Conservation (phyloP, 2,888 invertebrate genomes). For the Sinohyriopsis cumingii region DNA sequence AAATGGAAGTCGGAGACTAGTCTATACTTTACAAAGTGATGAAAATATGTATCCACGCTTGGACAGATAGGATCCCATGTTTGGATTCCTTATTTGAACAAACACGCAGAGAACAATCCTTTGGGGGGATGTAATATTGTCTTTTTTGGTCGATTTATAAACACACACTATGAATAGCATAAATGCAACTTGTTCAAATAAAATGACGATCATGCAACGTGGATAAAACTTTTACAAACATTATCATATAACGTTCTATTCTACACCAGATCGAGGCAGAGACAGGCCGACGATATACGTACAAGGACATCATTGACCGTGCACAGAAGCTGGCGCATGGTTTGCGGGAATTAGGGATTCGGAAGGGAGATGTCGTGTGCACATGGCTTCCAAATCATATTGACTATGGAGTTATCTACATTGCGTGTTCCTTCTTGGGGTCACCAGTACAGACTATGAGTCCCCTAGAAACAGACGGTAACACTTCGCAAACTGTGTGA, state of each 20-base stretch:
- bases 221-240: neutral
- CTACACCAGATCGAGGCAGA: slow-evolving; percentile 20
- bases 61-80: too few species aligned
- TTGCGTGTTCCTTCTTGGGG: slow-evolving; percentile 20
- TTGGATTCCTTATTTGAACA: too few species aligned
- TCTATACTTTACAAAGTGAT: too few species aligned
- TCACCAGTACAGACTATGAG: slow-evolving; percentile 22
- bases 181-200: neutral
- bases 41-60: too few species aligned
- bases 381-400: slow-evolving; percentile 21
- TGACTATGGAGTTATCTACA: slow-evolving; percentile 25
- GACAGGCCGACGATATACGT: slow-evolving; percentile 13
- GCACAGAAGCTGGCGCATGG: slow-evolving; percentile 25
- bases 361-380: slow-evolving; percentile 27
- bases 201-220: neutral
- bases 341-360: slow-evolving; percentile 14
- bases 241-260: neutral
- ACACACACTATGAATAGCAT: neutral
- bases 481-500: neutral
- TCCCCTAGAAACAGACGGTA: slow-evolving; percentile 29
- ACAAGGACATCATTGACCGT: slow-evolving; percentile 17
- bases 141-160: too few species aligned
- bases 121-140: too few species aligned
- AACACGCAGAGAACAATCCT: too few species aligned
- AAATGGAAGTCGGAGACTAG: too few species aligned